Base-by-base conservation (phyloP, 2,797 vertebrate genomes). In the Cheirogaleus major region DNA sequence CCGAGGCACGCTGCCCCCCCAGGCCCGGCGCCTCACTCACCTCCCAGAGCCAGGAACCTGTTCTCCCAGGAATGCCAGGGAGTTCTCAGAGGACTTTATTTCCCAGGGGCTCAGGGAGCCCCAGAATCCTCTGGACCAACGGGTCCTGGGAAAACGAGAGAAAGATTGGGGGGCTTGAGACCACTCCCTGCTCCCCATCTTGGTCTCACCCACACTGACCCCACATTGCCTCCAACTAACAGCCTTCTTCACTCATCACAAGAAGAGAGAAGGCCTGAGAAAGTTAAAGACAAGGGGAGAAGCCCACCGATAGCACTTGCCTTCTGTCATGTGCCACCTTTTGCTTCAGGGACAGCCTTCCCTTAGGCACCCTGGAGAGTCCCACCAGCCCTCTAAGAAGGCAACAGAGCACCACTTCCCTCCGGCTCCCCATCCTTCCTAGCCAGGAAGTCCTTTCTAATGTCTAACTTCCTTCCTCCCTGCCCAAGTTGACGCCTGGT, bases 61-160 rank as follows among this genome's bases (percentile, higher is more conserved):
- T 99, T 99, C 98, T 99, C 98, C 99, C 98, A 95, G 98, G 98
- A 99, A 98, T 98, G 98, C 97, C 97, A 97, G 98, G 97, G 98
- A 98, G 98, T 98, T 98, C 98, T 98, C 97, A 98, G 97, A 98
- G 98, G 97, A 98, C 98, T 98, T 97, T 97, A 98, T 98, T 98
- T 98, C 98, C 98, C 98, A 98, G 97, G 93, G 96, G 97, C 96
- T 96, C 76, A 75, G 61, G 76, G 65, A 98, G 45, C 83, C 88
- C 96, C 90, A 95, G 89, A 97, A 93, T 93, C 78, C 94, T 92
- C 83, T 97, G 12, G 25, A 93, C 82, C 70, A 72, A 41, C 72
- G 86, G 45, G 45, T 93, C 69, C 79, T 57, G 4, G 61, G 59
- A 87, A 96, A 57, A 41, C 9, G 22, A 91, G 27, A 82, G 57